Evolutionary conservation across 2,113 vertebrate genomes (phyloP), one percentile per base, ranked within the genome.

Genomic region (Aleadryas rufinucha): DNA sequence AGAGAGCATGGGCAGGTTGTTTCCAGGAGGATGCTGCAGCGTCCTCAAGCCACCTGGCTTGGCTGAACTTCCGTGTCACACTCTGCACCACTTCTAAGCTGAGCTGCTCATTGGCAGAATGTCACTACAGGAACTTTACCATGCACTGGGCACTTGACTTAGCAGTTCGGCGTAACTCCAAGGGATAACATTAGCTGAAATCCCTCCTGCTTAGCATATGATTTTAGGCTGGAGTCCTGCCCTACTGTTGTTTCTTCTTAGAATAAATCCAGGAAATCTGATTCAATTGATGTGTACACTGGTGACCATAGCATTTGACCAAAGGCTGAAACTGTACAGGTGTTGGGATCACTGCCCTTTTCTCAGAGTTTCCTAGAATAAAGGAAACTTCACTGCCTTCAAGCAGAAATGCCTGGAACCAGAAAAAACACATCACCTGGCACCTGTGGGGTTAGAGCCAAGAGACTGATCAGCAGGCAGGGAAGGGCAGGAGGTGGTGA

Each of bases 401-500:
- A 85, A 78, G 57, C 26, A 91, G 63, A 80, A 87, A 37, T 63
- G 80, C 23, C 33, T 45, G 49, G 44, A 90, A 76, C 10, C 28
- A 41, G n/a, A 76, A 60, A 11, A 76, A 69, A 84, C 35, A 21
- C 2, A 72, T 56, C n/a, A 70, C n/a, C 4, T 76, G 37, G 20
- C 0, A 2, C 14, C n/a, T 23, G 16, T 2, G 5, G 22, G 3
- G 20, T 47, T 88, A 60, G 37, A 7, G 35, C 17, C 44, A 75
- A 41, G 23, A 52, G 20, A 47, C 21, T 75, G 35, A 82, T 26
- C 35, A 47, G 59, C 15, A 63, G n/a, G 28, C 33, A 79, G 57
- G 12, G 41, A 94, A 84, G 27, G 17, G 22, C 33, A 69, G 23
- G 15, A 66, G 3, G 1, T 28, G 27, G 50, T 30, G 42, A 65